A percentile compares a stretch with the other conserved stretches of the same genome.
Conservation (phyloP, 1,140 invertebrate species). For the Physella acuta region DNA sequence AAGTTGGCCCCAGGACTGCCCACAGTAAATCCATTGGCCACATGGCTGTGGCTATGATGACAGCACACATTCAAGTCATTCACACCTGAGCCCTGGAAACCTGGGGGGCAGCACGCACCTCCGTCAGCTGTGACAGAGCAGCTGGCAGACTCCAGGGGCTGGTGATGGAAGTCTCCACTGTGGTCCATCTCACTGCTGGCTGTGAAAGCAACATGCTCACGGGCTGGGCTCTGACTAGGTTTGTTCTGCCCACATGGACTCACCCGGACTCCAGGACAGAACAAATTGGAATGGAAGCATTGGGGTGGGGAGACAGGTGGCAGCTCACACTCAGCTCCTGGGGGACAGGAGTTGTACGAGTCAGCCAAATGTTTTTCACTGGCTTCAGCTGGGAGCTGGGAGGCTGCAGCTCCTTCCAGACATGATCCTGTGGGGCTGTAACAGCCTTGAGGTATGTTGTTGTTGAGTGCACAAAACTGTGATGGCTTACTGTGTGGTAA, state of each 20-base stretch:
- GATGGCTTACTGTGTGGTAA: background rate
- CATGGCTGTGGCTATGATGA: slow-evolving; percentile 18
- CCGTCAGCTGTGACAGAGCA: background rate
- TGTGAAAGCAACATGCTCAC: slow-evolving; percentile 8
- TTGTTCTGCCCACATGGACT: background rate
- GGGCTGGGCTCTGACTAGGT: background rate
- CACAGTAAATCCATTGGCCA: slow-evolving; percentile 30
- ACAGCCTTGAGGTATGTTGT: background rate
- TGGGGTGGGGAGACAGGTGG: background rate
- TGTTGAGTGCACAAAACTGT: too few species aligned
- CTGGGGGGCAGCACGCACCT: slow-evolving; percentile 15
- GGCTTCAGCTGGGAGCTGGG: slow-evolving; percentile 8
- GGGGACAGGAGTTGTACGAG: slow-evolving; percentile 11
- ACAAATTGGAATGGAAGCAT: slow-evolving; percentile 13
- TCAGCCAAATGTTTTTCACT: slow-evolving; percentile 2
- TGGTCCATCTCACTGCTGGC: slow-evolving; percentile 1
- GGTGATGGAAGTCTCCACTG: background rate
- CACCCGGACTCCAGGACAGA: background rate
- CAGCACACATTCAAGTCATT: slow-evolving; percentile 17
- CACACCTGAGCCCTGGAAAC: background rate
- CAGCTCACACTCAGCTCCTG: slow-evolving; percentile 21
- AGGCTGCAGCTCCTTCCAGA: slow-evolving; percentile 22
- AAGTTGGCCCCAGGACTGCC: slow-evolving; percentile 40
- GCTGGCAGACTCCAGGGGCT: background rate
- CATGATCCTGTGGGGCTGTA: background rate